A percentile compares a stretch with the other conserved stretches of the same genome.
phyloP scores from a whole-genome alignment of 2,113 vertebrate genomes.

The Phycodurus eques region DNA sequence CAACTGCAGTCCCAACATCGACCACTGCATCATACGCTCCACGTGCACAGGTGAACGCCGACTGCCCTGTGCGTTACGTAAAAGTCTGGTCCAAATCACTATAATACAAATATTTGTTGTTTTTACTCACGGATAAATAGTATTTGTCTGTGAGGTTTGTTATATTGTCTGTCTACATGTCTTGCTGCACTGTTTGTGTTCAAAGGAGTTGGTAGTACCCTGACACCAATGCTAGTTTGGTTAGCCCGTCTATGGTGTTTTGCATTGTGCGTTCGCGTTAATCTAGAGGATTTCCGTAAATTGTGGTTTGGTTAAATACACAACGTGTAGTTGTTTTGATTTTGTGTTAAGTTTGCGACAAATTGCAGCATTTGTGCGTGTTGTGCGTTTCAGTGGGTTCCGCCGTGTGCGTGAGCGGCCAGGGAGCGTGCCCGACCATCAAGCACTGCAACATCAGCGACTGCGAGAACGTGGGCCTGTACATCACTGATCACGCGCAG shows the following conservation, averaged over 20 bases:
- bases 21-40: slow-evolving; percentile 98
- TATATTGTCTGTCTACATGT: no score
- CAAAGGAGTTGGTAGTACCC: no score
- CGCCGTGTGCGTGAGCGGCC: slow-evolving; percentile 97
- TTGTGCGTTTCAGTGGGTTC: slow-evolving; percentile 85
- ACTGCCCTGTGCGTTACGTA: no score
- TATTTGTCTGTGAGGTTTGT: no score
- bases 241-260: no score
- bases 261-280: no score
- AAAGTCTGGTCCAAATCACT: not conserved
- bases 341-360: not conserved
- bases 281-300: no score
- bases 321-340: not conserved
- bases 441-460: slow-evolving; percentile 99
- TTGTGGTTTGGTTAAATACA: no score
- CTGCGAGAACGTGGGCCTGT: slow-evolving; percentile 99
- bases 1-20: slow-evolving; percentile 98
- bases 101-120: no score
- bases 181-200: no score
- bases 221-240: no score
- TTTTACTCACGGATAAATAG: no score
- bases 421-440: slow-evolving; percentile 97
- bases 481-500: slow-evolving; percentile 99
- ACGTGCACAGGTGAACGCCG: slow-evolving; percentile 88
- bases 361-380: not conserved